Base-by-base conservation (phyloP, 2,888 invertebrate species). In the Drosophila pseudotakahashii region DNA sequence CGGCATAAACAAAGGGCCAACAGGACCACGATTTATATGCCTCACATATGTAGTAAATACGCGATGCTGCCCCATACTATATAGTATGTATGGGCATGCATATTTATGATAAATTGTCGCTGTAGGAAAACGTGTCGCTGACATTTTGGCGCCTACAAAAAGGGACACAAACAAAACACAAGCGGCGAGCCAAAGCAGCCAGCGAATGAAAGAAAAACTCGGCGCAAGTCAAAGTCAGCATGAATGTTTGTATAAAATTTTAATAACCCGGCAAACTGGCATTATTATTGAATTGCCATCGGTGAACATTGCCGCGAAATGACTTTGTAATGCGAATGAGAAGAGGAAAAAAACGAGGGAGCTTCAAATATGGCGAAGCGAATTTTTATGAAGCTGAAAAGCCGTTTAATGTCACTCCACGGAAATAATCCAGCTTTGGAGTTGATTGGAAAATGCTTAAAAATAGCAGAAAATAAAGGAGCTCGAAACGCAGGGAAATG, bases 41-140 rank as follows among this genome's bases (percentile, higher is more conserved):
- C 44, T 11, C 73, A 61, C 44, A 50, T 47, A 47, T 53, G 58
- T 39, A 39, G 32, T 51, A 32, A 53, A 14, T 59, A n/a, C 19
- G 37, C 5, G n/a, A 52, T 50, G n/a, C 26, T 14, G 14, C 37
- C 39, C 14, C 14, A 57, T 44, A n/a, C 32, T 30, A 32, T 23
- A 47, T 57, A n/a, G 16, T 39, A 36, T 26, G 26, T 54, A 54
- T 61, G 41, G 66, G 32, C 32, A 50, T 32, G 76, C 73, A 83
- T 83, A 87, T 84, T 84, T 84, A 87, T 84, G 84, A 84, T 84
- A 84, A 85, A 84, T 84, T 83, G 83, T 76, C 68, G 73, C 71
- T 75, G 74, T 70, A 54, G 67, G 74, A 67, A 66, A 79, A 87
- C 76, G 85, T 84, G 88, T 76, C 75, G 85, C 76, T 81, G 82